Percentiles rank a stretch among this genome's conserved stretches.
phyloP scores from a whole-genome alignment of 2,113 vertebrate species.

The Benitochromis conjunctus region DNA sequence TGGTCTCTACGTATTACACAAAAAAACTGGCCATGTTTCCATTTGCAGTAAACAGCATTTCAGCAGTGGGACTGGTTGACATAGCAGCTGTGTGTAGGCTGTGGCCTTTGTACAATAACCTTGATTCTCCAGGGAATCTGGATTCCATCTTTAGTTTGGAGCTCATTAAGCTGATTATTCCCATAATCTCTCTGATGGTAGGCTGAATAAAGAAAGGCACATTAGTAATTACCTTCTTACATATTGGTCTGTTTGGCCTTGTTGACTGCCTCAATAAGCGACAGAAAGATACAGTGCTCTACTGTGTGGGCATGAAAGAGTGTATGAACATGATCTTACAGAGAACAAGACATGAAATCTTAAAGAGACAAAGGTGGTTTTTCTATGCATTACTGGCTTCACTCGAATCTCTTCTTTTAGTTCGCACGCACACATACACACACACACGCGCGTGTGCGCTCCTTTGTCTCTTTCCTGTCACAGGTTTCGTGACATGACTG shows the following conservation, averaged over 20 bases:
- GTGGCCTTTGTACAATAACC: conserved; percentile 44
- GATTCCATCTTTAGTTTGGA: conserved; percentile 54
- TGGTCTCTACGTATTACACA: neutral
- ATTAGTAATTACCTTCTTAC: conserved; percentile 53
- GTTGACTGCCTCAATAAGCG: conserved; percentile 1
- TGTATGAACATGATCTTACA: neutral
- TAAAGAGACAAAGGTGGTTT: neutral
- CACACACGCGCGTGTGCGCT: neutral
- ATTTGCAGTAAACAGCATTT: conserved; percentile 13
- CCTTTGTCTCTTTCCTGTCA: conserved; percentile 62
- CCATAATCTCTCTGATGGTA: conserved; percentile 57
- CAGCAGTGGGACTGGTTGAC: conserved; percentile 46
- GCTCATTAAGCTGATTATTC: conserved; percentile 65
- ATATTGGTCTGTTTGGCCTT: conserved; percentile 27
- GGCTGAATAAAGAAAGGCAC: conserved; percentile 44
- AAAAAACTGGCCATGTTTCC: neutral
- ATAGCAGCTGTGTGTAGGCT: conserved; percentile 24
- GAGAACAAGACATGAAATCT: neutral
- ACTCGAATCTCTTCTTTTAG: neutral
- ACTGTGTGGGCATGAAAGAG: neutral
- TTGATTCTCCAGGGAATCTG: conserved; percentile 26
- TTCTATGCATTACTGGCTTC: neutral
- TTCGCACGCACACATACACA: neutral
- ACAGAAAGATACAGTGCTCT: neutral
- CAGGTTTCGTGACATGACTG: conserved; percentile 74